Evolutionary conservation across 2,888 invertebrate species (phyloP).

Genomic region (Nomada lathburiana): DNA sequence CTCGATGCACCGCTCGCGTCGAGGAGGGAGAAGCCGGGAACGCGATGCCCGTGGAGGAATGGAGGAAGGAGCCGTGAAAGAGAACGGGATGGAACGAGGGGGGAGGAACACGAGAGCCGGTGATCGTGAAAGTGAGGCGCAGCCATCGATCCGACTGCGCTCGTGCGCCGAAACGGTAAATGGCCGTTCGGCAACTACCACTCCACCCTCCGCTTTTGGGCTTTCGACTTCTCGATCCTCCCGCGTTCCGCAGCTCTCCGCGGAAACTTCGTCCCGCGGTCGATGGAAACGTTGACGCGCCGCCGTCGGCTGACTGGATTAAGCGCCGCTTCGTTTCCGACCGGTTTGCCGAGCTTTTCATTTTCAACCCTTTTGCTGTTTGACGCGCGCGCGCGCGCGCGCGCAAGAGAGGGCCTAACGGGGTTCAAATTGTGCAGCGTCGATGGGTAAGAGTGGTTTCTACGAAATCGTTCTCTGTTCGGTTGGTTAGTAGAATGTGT

Average conservation of each 20-base stretch:
- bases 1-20: conserved; percentile 59
- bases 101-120: conserved; percentile 30
- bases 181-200: conserved; percentile 62
- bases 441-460: too few species aligned
- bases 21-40: not conserved
- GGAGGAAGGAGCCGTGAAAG: conserved; percentile 34
- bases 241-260: conserved; percentile 29
- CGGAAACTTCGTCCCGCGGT: conserved; percentile 12
- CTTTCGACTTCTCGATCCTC: conserved; percentile 53
- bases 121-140: conserved; percentile 69
- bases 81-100: conserved; percentile 24
- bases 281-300: not conserved
- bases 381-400: too few species aligned
- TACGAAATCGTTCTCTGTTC: too few species aligned
- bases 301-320: not conserved
- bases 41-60: conserved; percentile 14
- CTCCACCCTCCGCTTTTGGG: conserved; percentile 47
- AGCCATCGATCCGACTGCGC: conserved; percentile 68
- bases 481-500: too few species aligned
- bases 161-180: conserved; percentile 70
- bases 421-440: too few species aligned
- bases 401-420: too few species aligned
- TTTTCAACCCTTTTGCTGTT: too few species aligned
- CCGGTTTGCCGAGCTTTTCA: not conserved
- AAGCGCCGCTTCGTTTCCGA: not conserved